phyloP scores from a whole-genome alignment of 2,888 invertebrate genomes.

The Synanthedon vespiformis region DNA sequence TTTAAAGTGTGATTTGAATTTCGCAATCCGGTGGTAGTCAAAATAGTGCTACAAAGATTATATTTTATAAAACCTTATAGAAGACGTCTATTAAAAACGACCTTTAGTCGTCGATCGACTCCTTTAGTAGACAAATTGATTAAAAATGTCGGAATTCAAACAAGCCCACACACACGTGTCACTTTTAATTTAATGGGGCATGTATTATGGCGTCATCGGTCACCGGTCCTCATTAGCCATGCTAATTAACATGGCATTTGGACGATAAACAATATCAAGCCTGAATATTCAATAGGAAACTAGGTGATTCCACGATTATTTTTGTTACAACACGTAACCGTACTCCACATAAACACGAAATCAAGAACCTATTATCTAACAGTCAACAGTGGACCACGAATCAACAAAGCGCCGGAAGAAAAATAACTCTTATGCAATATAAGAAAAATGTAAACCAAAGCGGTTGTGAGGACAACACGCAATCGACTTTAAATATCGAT shows the following conservation, averaged over 20 bases:
- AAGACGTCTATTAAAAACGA: no score
- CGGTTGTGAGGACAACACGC: constrained; percentile 13
- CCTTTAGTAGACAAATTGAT: no score
- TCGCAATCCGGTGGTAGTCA: no score
- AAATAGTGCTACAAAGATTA: no score
- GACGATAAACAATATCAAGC: constrained; percentile 25
- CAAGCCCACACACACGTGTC: constrained; percentile 11
- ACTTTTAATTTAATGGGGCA: constrained; percentile 24
- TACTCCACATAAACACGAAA: background rate
- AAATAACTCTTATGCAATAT: background rate
- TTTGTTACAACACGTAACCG: background rate
- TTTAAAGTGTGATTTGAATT: no score
- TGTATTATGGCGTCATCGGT: constrained; percentile 12
- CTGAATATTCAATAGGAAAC: constrained; percentile 7
- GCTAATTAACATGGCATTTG: constrained; percentile 11
- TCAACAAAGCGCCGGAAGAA: constrained; percentile 4
- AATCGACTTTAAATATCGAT: constrained; percentile 27
- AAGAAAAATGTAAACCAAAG: constrained; percentile 2
- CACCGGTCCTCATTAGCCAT: constrained; percentile 17
- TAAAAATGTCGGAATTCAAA: constrained; percentile 22
- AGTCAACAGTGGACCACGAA: background rate
- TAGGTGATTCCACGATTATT: constrained; percentile 1
- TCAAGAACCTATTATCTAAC: background rate
- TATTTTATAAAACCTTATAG: no score
- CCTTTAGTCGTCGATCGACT: no score